Base-by-base conservation (phyloP, 2,797 vertebrate species). In the Myotis daubentonii region DNA sequence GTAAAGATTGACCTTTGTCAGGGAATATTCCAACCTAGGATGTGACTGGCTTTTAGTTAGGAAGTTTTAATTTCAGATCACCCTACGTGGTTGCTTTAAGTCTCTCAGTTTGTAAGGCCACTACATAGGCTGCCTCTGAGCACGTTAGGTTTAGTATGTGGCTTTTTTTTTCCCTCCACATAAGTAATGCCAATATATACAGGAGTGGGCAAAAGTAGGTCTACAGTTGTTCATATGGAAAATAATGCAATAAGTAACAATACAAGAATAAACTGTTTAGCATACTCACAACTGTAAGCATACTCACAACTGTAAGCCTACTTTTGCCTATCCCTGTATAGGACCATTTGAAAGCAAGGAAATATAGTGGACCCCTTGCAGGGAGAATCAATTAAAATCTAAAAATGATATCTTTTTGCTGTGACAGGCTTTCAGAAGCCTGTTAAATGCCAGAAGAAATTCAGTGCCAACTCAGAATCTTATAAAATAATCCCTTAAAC, bases 361-460 rank as follows among this genome's bases (percentile, higher is more conserved):
- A 66, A 49, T 5, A 10, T 36, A 16, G 55, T 75, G 20, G 41
- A 74, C 62, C 4, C 1, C 22, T 88, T 86, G 0, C 5, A 57
- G 11, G 57, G 23, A 41, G 44, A 94, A 86, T 81, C 33, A 80
- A 11, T 68, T 88, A 74, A 74, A 95, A 80, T 86, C 7, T 66
- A 49, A 23, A 65, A 17, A 44, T 87, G 28, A 19, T 55, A 41
- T 15, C 65, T 22, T 72, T 57, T 19, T 2, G 30, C 68, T 28
- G 6, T 4, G 5, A 60, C 20, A 82, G 3, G 11, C 23, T 72
- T 88, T 80, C 70, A 71, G 1, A 88, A 79, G 36, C 36, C 36
- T 49, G 7, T 82, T 92, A 89, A 74, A 25, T 71, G 12, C 53
- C 74, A 70, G 36, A 62, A 68, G 38, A 85, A 94, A 57, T 75